Evolutionary conservation across 2,888 invertebrate genomes (phyloP).

Genomic region (Celastrina argiolus): DNA sequence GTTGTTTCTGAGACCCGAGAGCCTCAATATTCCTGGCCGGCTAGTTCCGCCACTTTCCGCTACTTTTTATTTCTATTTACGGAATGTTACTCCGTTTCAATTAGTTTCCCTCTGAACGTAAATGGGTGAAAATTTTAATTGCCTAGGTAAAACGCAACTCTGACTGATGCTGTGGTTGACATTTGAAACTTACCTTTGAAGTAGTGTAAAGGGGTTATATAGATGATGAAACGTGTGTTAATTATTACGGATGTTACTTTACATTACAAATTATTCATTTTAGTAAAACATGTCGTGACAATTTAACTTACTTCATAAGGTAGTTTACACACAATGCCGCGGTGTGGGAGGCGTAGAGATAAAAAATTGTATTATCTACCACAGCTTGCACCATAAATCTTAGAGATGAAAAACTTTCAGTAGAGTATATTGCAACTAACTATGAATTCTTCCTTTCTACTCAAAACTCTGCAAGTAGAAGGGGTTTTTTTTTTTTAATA

Average conservation of each 20-base stretch:
- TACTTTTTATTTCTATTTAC: slow-evolving; percentile 43
- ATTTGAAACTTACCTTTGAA: slow-evolving; percentile 20
- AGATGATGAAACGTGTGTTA: not conserved
- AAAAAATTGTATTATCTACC: no score
- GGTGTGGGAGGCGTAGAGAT: no score
- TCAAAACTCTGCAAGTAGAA: not conserved
- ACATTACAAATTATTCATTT: not conserved
- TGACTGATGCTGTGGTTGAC: slow-evolving; percentile 21
- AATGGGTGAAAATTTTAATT: slow-evolving; percentile 30
- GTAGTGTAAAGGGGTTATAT: not conserved
- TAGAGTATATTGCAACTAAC: no score
- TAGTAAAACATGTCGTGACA: not conserved
- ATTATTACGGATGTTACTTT: not conserved
- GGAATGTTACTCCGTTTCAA: slow-evolving; percentile 37
- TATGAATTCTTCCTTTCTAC: no score
- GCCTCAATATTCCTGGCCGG: slow-evolving; percentile 45
- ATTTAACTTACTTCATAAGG: no score
- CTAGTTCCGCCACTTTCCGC: slow-evolving; percentile 41
- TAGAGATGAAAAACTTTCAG: no score
- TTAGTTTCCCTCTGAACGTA: slow-evolving; percentile 39
- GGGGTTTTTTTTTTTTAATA: not conserved
- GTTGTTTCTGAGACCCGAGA: slow-evolving; percentile 44
- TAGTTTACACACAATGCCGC: no score
- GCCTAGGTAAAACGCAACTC: slow-evolving; percentile 2
- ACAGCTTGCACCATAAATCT: no score